phyloP scores from a whole-genome alignment of 2,888 invertebrate species.

The Himalopsyche kuldschensis region DNA sequence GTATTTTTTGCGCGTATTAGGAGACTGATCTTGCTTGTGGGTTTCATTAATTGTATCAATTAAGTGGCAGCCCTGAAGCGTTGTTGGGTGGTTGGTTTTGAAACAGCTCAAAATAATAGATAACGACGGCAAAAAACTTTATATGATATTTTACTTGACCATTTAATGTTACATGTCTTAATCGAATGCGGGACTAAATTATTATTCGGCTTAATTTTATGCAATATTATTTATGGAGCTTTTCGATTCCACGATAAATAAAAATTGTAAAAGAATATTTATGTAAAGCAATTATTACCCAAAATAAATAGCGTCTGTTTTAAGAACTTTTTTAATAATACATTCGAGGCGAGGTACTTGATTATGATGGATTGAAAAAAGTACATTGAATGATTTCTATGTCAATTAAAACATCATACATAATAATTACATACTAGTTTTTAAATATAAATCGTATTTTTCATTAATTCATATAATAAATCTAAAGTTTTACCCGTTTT shows the following conservation, averaged over 20 bases:
- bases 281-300: background rate
- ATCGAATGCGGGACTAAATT: conserved; percentile 12
- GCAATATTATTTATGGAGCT: background rate
- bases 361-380: no score
- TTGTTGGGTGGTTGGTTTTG: background rate
- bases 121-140: conserved; percentile 32
- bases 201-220: background rate
- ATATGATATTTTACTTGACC: conserved; percentile 27
- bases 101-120: conserved; percentile 8
- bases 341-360: background rate
- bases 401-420: no score
- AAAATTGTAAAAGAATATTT: background rate
- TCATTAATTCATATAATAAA: no score
- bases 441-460: no score
- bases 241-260: conserved; percentile 15
- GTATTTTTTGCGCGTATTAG: no score
- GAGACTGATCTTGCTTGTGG: no score
- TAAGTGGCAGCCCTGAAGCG: background rate
- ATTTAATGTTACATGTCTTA: conserved; percentile 23
- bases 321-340: background rate
- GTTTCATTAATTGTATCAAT: no score
- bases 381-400: no score
- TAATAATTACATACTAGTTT: no score
- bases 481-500: no score
- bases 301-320: background rate